phyloP scores from a whole-genome alignment of 2,113 vertebrate genomes.

The Rostratula benghalensis region DNA sequence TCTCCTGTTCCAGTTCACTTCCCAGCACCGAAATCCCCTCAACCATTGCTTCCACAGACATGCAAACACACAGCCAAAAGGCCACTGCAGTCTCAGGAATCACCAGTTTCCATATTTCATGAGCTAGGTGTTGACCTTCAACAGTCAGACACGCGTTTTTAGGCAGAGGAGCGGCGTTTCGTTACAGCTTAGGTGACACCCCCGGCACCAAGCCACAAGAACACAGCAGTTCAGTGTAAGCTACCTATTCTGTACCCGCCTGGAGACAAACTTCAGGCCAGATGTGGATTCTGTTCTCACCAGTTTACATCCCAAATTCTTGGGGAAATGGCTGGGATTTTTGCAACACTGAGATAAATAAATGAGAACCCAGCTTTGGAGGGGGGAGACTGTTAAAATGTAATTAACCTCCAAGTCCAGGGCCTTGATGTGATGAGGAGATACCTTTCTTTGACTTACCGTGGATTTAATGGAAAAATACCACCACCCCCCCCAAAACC shows the following conservation, averaged over 20 bases:
- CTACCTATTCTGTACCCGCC: conserved; percentile 1
- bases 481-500: not conserved
- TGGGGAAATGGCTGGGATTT: not conserved
- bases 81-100: conserved; percentile 69
- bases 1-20: not conserved
- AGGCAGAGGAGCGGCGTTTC: conserved; percentile 41
- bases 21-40: conserved; percentile 31
- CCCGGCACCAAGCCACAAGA: conserved; percentile 19
- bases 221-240: not conserved
- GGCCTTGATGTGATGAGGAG: not conserved
- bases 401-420: not conserved
- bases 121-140: not conserved
- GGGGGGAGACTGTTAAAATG: not conserved
- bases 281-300: conserved; percentile 8
- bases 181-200: not conserved
- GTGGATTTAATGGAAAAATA: not conserved
- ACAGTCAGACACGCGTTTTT: not conserved
- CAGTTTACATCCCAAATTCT: conserved; percentile 24
- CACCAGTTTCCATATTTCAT: conserved; percentile 23
- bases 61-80: conserved; percentile 24
- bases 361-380: conserved; percentile 6
- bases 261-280: conserved; percentile 7
- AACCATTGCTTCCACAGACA: conserved; percentile 34
- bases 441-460: not conserved
- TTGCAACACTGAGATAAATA: not conserved